A percentile compares a stretch with the other conserved stretches of the same genome.
Evolutionary conservation across 2,797 vertebrate species (phyloP).

Genomic region (Octomys mimax): DNA sequence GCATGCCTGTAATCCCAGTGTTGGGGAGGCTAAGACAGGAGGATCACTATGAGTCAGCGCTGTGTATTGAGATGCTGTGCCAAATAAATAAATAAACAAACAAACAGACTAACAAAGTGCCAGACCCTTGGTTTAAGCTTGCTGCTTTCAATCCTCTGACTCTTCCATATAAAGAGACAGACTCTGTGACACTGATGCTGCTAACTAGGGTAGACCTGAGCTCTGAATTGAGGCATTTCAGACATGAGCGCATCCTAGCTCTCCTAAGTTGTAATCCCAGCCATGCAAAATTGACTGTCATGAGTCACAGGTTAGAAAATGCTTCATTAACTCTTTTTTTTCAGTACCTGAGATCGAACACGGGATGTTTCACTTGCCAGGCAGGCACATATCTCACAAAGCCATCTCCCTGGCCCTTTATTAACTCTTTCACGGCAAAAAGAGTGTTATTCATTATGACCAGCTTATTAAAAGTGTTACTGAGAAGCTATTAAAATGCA

Average conservation of each 20-base stretch:
- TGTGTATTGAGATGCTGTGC: too few species aligned
- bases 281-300: neutral
- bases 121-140: neutral
- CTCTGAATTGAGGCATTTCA: neutral
- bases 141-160: conserved; percentile 12
- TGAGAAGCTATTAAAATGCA: neutral
- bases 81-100: too few species aligned
- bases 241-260: neutral
- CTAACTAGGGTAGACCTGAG: neutral
- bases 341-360: too few species aligned
- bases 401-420: neutral
- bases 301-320: conserved; percentile 11
- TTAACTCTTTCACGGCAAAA: neutral
- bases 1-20: too few species aligned
- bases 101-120: neutral
- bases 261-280: neutral
- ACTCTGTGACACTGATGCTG: neutral
- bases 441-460: neutral
- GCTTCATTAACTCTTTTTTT: neutral
- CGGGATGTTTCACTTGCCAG: too few species aligned
- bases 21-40: too few species aligned
- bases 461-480: neutral
- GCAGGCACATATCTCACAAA: too few species aligned
- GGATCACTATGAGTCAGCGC: too few species aligned
- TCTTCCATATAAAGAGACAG: conserved; percentile 43